Evolutionary conservation across 2,113 vertebrate species (phyloP), one percentile per base, ranked within the genome.

Genomic region (Calidris pygmaea): DNA sequence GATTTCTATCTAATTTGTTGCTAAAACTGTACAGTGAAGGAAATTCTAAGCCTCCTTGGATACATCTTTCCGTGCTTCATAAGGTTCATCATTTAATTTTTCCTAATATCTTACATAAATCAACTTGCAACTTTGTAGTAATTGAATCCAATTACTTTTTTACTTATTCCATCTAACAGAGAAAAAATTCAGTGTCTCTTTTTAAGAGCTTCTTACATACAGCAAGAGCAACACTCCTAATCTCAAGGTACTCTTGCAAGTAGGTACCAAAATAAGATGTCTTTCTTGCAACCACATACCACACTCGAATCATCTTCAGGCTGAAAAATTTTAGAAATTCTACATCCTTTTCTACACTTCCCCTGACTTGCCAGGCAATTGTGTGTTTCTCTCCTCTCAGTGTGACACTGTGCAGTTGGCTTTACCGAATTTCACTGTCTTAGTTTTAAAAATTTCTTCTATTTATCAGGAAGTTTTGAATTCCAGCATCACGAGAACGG

Each of bases 1-100:
- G 91, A 95, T 95, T 96, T 95, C 81, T 82, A 85, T 76, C 77
- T 96, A 76, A 95, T 94, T 96, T 93, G 89, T 53, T 85, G 45
- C 73, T 94, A 95, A 95, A 95, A 94, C 79, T 19, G 66, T 95
- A 79, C 58, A 91, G 60, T 62, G 80, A 87, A 91, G 89, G 84
- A 96, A 95, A 93, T 95, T 82, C 58, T 79, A 91, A 87, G 48
- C 58, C 71, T 93, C 74, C 77, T 91, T 53, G 24, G 58, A 82
- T 78, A 53, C 34, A 81, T 79, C 86, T 65, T 81, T 66, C 70
- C 76, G 66, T 68, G 43, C 89, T 76, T 94, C 60, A 14, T 63
- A 87, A 82, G 48, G 78, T 82, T 68, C 60, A 53, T 85, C 34
- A 82, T 89, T 87, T 78, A 72, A 53, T 94, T 75, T 95, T 91